Evolutionary conservation across 2,888 invertebrate species (phyloP), one percentile per base, ranked within the genome.

Genomic region (Trileptium ribeirensis): DNA sequence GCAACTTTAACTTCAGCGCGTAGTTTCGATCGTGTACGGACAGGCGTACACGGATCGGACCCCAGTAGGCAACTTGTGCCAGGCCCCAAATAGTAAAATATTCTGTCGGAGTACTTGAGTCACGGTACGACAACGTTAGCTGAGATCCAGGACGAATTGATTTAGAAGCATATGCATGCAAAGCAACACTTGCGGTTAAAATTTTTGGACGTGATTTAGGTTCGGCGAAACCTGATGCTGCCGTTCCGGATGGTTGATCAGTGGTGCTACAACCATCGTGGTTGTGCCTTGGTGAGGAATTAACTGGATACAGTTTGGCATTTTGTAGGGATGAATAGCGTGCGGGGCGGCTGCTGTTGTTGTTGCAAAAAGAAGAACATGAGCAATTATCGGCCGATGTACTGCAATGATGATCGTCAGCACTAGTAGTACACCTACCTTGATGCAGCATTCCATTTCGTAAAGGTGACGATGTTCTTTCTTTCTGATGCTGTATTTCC

Each of bases 51-150:
- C 51, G 51, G 24, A 51, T 24, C 24, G 51, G 51, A 51, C 51
- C 24, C 8, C 24, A 51, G 51, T 51, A 51, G 24, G 51, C 51
- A 24, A 51, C 51, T 15, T 24, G 24, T 15, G 51, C 36, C 77
- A 75, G 37, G n/a, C 77, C 77, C 77, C 77, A 75, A n/a, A 75
- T 39, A 3, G 77, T 75, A 36, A 75, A 75, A 38, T 75, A 75
- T 39, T 75, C 77, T n/a, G 39, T 39, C 3, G 77, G 34, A 8
- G 34, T 75, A 36, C 37, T 37, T 2, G 36, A 33, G n/a, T 75
- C 77, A n/a, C 39, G 36, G 77, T 75, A 75, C 8, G 38, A 75
- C 29, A 75, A 29, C 38, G 36, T 24, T 8, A 75, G 39, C 77
- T 75, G 37, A 36, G 24, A 29, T 8, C 77, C 77, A 29, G 77